These are phyloP conservation scores for Mus musculus DNA, from an alignment of 2,113 vertebrate species.

Conservation along the genomic window GRCm39 chrX:45943001-45943500, in stretches of 20 bases:
- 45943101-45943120: neutral
- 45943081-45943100: neutral
- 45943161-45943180: neutral
- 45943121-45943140: neutral
- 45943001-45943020: too few species aligned
- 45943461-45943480: neutral
- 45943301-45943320: neutral
- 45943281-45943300: neutral
- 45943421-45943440: neutral
- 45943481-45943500: neutral
- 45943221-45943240: neutral
- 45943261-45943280: neutral
- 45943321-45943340: neutral
- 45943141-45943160: neutral
- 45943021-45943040: slow-evolving; percentile 5
- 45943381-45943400: neutral
- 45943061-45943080: neutral
- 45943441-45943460: slow-evolving; percentile 1
- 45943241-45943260: neutral
- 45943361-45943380: neutral
- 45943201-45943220: neutral
- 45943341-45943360: neutral
- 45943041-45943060: neutral
- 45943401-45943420: neutral
- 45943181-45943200: neutral